Evolutionary conservation across 2,797 vertebrate genomes (phyloP).

Genomic region (Acanthurus leucopareius): DNA sequence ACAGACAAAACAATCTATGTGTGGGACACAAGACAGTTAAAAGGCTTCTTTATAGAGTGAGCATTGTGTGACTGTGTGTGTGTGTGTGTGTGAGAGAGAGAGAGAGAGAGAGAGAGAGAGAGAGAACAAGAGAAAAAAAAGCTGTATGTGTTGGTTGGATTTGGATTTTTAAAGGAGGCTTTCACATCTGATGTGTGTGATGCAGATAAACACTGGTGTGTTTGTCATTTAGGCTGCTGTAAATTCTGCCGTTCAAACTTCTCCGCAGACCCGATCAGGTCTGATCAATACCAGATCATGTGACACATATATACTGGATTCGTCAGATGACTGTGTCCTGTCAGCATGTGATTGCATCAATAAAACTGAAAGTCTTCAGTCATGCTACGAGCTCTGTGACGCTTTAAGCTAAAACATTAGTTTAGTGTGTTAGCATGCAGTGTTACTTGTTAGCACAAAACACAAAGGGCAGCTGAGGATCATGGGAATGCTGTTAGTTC

Average conservation of each 20-base stretch:
- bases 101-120: neutral
- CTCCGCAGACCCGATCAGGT: neutral
- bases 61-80: slow-evolving; percentile 1
- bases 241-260: neutral
- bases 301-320: neutral
- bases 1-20: slow-evolving; percentile 78
- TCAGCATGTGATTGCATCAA: neutral
- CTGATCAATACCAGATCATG: neutral
- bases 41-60: slow-evolving; percentile 56
- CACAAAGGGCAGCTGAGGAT: neutral
- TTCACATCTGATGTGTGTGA: neutral
- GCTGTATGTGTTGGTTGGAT: neutral
- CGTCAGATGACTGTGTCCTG: neutral
- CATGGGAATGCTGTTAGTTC: neutral
- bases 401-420: neutral
- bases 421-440: neutral
- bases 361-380: neutral
- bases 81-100: slow-evolving; percentile 20
- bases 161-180: neutral
- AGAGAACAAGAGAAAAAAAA: neutral
- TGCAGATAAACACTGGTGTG: neutral
- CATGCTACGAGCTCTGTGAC: neutral
- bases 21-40: slow-evolving; percentile 58
- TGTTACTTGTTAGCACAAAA: neutral
- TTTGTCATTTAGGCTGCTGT: neutral